Evolutionary conservation across 2,797 vertebrate genomes (phyloP).

Genomic region (Xenops minutus): DNA sequence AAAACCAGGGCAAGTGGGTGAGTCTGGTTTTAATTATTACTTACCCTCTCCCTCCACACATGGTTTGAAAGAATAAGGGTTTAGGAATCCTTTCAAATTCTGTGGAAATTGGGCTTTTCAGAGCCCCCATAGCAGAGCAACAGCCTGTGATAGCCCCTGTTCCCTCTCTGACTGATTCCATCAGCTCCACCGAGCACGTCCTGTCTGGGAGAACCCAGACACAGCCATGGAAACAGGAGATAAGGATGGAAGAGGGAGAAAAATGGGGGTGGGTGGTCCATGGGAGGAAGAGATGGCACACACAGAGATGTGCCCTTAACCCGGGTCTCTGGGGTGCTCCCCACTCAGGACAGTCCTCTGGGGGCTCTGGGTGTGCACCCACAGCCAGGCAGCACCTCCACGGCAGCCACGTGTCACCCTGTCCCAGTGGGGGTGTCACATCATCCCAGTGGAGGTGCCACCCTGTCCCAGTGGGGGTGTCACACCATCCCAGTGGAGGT

Average conservation of each 20-base stretch:
- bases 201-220: not conserved
- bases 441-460: too few species aligned
- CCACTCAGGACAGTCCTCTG: not conserved
- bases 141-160: not conserved
- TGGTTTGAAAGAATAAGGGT: not conserved
- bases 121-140: not conserved
- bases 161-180: not conserved
- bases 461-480: not conserved
- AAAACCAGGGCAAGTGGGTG: not conserved
- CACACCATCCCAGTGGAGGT: not conserved
- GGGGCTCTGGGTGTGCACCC: not conserved
- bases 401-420: not conserved
- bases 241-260: not conserved
- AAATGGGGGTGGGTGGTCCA: not conserved
- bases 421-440: too few species aligned
- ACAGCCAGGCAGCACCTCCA: not conserved
- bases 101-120: not conserved
- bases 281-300: not conserved
- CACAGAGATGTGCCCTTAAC: rapidly evolving
- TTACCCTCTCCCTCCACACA: not conserved
- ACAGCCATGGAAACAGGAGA: not conserved
- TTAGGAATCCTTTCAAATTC: not conserved
- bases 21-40: not conserved
- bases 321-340: not conserved
- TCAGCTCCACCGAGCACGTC: not conserved